Evolutionary conservation across 2,888 invertebrate species (phyloP), one percentile per base, ranked within the genome.

Genomic region (Abrostola triplasia): DNA sequence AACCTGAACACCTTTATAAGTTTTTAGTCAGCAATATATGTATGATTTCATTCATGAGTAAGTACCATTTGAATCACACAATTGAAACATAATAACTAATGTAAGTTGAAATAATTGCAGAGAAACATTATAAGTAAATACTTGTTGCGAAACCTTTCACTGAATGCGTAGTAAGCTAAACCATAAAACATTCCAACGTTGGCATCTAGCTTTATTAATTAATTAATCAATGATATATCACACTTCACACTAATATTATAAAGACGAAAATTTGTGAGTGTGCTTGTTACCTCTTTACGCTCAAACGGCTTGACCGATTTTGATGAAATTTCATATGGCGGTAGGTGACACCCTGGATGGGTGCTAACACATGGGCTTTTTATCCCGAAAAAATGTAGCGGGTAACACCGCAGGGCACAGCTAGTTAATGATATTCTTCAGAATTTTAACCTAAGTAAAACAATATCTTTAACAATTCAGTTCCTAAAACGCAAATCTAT

Each of bases 361-460:
- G n/a, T n/a, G n/a, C n/a, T n/a, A n/a, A n/a, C n/a, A n/a, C n/a
- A n/a, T n/a, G n/a, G n/a, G n/a, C n/a, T n/a, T n/a, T n/a, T n/a
- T n/a, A n/a, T n/a, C n/a, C n/a, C n/a, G n/a, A n/a, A n/a, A n/a
- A n/a, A n/a, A n/a, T n/a, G n/a, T n/a, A n/a, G n/a, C n/a, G n/a
- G n/a, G n/a, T n/a, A n/a, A n/a, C n/a, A n/a, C n/a, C n/a, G n/a
- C n/a, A n/a, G n/a, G n/a, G n/a, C n/a, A n/a, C n/a, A n/a, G n/a
- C n/a, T n/a, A n/a, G n/a, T n/a, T 5, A 47, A 62, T 37, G 42
- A 63, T 59, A 10, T 73, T 52, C 54, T 69, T 63, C 37, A 51
- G 44, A 73, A 41, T 53, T 38, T 54, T 36, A 24, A 24, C 1
- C 24, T 24, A 24, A 2, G 24, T 24, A 24, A 24, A 24, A 24